A percentile compares a stretch with the other conserved stretches of the same genome.
phyloP scores from a whole-genome alignment of 2,888 invertebrate genomes.

The Drosophila yooni region DNA sequence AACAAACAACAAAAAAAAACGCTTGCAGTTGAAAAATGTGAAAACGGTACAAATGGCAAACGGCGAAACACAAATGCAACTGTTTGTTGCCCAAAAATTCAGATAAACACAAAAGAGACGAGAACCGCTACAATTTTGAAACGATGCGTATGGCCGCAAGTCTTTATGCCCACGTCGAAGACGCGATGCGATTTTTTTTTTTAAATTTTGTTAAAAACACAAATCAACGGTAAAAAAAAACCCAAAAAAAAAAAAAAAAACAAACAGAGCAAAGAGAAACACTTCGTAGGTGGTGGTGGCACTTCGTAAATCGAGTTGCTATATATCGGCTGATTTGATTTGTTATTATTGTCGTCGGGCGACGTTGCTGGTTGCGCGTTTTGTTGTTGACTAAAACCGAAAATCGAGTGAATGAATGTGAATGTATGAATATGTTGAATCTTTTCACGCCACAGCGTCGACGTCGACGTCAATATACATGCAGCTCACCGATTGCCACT shows the following conservation, averaged over 20 bases:
- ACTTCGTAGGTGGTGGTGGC: neutral
- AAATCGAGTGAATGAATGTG: slow-evolving; percentile 46
- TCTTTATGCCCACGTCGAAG: neutral
- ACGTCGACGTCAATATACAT: slow-evolving; percentile 36
- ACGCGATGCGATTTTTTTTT: neutral
- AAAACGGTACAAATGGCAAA: slow-evolving; percentile 4
- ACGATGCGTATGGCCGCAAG: neutral
- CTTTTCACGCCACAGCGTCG: slow-evolving; percentile 38
- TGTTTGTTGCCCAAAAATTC: slow-evolving; percentile 7
- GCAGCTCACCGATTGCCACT: slow-evolving; percentile 14
- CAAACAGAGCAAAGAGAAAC: slow-evolving; percentile 1
- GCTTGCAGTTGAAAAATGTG: slow-evolving; percentile 3
- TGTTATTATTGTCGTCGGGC: slow-evolving; percentile 23
- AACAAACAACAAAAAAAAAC: neutral
- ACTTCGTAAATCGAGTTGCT: slow-evolving; percentile 1
- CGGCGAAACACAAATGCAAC: slow-evolving; percentile 20
- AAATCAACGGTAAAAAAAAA: neutral
- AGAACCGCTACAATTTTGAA: neutral
- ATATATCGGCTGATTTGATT: slow-evolving; percentile 4
- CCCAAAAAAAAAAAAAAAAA: neutral
- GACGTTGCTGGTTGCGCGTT: slow-evolving; percentile 58
- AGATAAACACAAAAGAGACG: slow-evolving; percentile 3
- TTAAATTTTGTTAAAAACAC: neutral
- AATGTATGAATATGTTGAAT: slow-evolving; percentile 49
- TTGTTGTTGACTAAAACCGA: slow-evolving; percentile 68